Percentiles rank a stretch among this genome's conserved stretches.
Conservation (phyloP, 2,113 vertebrate species). For the Tetrao urogallus region DNA sequence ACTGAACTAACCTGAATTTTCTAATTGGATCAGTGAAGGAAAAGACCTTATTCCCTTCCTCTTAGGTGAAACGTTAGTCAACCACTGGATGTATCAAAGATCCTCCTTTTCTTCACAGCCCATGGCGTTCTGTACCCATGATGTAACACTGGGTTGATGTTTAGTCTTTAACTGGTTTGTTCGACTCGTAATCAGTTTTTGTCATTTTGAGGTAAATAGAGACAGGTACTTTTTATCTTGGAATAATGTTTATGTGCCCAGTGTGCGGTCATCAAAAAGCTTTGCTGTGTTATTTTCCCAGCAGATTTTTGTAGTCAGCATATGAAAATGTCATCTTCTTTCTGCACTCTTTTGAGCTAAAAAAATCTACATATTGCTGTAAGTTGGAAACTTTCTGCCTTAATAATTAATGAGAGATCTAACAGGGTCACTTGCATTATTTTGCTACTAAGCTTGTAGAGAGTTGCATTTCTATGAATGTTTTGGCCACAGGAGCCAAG, state of each 20-base stretch:
- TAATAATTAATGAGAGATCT: conserved; percentile 40
- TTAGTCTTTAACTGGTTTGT: not conserved
- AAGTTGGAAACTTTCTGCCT: not conserved
- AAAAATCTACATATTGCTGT: not conserved
- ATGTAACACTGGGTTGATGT: not conserved
- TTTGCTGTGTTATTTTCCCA: no score
- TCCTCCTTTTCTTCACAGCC: not conserved
- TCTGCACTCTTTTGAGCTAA: not conserved
- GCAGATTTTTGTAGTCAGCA: not conserved
- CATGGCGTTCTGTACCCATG: not conserved
- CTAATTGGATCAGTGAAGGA: not conserved
- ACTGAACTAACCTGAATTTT: not conserved
- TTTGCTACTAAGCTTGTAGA: conserved; percentile 10
- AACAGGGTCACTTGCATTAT: conserved; percentile 29
- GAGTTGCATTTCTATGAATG: conserved; percentile 41
- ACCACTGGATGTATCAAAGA: not conserved
- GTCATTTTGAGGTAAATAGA: no score
- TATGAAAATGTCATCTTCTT: not conserved
- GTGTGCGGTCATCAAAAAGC: no score
- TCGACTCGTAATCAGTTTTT: not conserved
- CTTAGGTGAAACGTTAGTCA: not conserved
- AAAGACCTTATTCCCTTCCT: not conserved
- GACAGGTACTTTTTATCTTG: not conserved
- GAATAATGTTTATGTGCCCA: not conserved
- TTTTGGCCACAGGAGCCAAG: conserved; percentile 41